Base-by-base conservation (phyloP, 2,888 invertebrate genomes). In the Ennomos fuscantarius region DNA sequence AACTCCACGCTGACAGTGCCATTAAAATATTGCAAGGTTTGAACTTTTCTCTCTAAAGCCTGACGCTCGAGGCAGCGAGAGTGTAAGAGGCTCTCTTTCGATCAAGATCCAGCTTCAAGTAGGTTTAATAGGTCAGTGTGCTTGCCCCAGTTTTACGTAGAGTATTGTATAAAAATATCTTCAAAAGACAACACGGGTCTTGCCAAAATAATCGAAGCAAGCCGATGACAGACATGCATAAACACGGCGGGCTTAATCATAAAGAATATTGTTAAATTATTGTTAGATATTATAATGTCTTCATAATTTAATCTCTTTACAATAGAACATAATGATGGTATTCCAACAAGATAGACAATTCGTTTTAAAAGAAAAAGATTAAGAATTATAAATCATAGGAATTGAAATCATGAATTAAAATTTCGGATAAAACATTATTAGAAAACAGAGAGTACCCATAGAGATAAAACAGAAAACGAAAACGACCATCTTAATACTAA, bases 71-170 rank as follows among this genome's bases (percentile, higher is more conserved):
- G 50, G 24, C 50, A 31, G 40, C 35, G 13, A 55, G 40, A 9
- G 39, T 40, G 36, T 15, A 40, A 49, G 41, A 47, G 56, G 49
- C 48, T 41, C 52, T 57, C 32, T 11, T 45, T 49, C 50, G 61
- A 55, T 53, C 47, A 49, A 61, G 62, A 63, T 67, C 59, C 53
- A 41, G 39, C 44, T 51, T 55, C 55, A 56, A 58, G 55, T 55
- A 55, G 55, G 50, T 53, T 63, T 63, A 62, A 65, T 63, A 57
- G 63, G 65, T 57, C 63, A 59, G 49, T 55, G 63, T 60, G 60
- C 62, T 61, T 60, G 67, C 44, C 63, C 65, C 57, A 65, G 52
- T 63, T 67, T 44, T 24, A 51, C 42, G 54, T 56, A 51, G 59
- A 54, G 41, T 60, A 62, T 61, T 60, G 46, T 54, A 61, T 59